Evolutionary conservation across 2,113 vertebrate genomes (phyloP).

Genomic region (Aleadryas rufinucha): DNA sequence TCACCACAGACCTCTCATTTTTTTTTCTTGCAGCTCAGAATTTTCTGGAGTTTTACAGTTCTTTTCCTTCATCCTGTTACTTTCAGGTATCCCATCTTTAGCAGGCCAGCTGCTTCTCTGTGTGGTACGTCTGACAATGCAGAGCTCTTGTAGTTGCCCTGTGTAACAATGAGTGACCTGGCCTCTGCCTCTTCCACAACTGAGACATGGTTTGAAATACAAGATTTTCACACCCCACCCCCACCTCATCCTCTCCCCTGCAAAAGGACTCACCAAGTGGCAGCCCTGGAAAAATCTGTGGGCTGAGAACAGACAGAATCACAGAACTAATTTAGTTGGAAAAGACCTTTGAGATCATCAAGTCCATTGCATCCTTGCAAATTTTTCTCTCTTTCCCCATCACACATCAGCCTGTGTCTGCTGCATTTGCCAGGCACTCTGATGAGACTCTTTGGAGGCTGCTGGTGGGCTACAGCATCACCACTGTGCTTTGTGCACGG

Average conservation of each 20-base stretch:
- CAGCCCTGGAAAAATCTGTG: background rate
- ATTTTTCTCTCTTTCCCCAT: background rate
- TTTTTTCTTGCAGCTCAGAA: background rate
- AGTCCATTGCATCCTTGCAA: background rate
- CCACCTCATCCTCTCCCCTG: background rate
- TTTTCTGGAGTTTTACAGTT: background rate
- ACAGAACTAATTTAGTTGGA: background rate
- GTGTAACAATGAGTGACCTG: rapidly evolving
- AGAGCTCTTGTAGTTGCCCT: background rate
- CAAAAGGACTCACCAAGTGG: background rate
- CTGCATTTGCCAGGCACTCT: background rate
- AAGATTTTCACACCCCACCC: background rate
- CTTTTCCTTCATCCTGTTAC: background rate
- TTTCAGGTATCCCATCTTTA: background rate
- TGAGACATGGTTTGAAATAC: background rate
- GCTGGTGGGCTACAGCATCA: background rate
- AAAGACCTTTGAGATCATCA: background rate
- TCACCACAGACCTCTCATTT: background rate
- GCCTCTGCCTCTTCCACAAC: background rate
- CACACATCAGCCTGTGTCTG: background rate
- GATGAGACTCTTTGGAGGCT: background rate
- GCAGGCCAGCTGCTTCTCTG: background rate
- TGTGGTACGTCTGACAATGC: background rate
- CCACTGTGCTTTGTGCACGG: background rate
- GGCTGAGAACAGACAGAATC: background rate